phyloP scores from a whole-genome alignment of 2,888 invertebrate species.

The Agrotis puta region DNA sequence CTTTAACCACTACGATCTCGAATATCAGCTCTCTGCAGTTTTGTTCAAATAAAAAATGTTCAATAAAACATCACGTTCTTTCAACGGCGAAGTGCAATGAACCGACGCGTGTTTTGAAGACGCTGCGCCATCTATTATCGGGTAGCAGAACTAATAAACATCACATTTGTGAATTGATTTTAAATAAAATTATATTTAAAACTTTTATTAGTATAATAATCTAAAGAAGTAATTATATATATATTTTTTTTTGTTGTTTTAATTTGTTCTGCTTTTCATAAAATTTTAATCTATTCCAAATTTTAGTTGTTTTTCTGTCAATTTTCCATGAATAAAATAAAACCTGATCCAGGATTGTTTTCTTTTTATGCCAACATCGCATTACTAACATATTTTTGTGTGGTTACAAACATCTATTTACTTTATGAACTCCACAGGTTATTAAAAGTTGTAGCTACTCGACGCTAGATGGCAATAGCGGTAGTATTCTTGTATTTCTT shows the following conservation, averaged over 20 bases:
- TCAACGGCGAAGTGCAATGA: constrained; percentile 47
- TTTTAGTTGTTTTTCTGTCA: no score
- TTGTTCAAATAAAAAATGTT: constrained; percentile 27
- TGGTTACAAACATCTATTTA: not conserved
- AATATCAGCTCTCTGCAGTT: constrained; percentile 27
- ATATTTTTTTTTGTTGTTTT: no score
- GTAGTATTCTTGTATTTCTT: constrained; percentile 39
- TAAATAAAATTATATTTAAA: not conserved
- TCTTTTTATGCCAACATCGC: no score
- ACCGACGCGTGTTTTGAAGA: constrained; percentile 21
- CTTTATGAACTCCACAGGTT: constrained; percentile 10
- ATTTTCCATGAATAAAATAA: no score
- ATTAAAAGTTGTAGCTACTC: constrained; percentile 70
- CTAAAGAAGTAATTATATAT: no score
- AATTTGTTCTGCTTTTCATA: no score
- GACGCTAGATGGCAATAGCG: constrained; percentile 74
- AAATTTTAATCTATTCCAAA: no score
- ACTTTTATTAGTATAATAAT: no score
- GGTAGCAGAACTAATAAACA: constrained; percentile 68
- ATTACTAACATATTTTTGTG: no score
- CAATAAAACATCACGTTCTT: constrained; percentile 40
- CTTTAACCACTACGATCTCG: constrained; percentile 17
- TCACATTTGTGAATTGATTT: not conserved
- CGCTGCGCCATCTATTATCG: constrained; percentile 77
- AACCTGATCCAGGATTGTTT: not conserved